A percentile compares a stretch with the other conserved stretches of the same genome.
phyloP scores from a whole-genome alignment of 92 coral and sea anemone species.

The Paragorgia papillata region DNA sequence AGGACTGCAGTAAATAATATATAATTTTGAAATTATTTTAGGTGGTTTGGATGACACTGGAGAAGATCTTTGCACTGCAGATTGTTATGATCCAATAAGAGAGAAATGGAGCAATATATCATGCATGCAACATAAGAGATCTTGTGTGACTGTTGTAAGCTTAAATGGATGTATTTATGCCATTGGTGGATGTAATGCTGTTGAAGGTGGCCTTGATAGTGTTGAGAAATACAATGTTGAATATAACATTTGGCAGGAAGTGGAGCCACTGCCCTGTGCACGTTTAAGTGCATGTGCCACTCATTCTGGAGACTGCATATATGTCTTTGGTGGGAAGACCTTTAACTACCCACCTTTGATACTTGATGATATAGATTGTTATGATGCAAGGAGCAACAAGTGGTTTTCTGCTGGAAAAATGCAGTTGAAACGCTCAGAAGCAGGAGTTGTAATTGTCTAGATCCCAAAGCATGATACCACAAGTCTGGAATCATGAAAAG shows the following conservation, averaged over 20 bases:
- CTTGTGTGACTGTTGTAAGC: constrained; percentile 67
- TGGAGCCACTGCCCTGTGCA: constrained; percentile 67
- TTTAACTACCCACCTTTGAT: constrained; percentile 74
- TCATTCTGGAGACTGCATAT: constrained; percentile 60
- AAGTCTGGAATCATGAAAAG: too few relatives aligned
- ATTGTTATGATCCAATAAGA: constrained; percentile 72
- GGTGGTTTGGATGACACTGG: constrained; percentile 87
- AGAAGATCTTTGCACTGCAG: constrained; percentile 62
- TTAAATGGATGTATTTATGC: constrained; percentile 70
- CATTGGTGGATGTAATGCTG: constrained; percentile 79
- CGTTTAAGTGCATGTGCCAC: constrained; percentile 72
- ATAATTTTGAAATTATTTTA: constrained; percentile 6
- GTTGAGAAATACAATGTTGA: constrained; percentile 74
- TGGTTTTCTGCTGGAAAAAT: constrained; percentile 55
- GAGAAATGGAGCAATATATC: constrained; percentile 82
- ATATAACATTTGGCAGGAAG: constrained; percentile 65
- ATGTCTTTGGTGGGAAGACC: constrained; percentile 85
- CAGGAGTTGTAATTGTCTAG: constrained; percentile 19
- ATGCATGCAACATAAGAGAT: constrained; percentile 69
- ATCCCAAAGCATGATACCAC: background rate
- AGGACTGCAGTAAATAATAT: too few relatives aligned
- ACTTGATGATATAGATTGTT: constrained; percentile 72
- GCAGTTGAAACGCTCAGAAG: background rate
- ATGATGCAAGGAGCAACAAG: constrained; percentile 69
- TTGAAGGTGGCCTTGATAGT: constrained; percentile 65